These are phyloP conservation scores for Caenorhabditis sp. DNA, from an alignment of 2,888 invertebrate genomes.

Conservation along the genomic window DNA sequence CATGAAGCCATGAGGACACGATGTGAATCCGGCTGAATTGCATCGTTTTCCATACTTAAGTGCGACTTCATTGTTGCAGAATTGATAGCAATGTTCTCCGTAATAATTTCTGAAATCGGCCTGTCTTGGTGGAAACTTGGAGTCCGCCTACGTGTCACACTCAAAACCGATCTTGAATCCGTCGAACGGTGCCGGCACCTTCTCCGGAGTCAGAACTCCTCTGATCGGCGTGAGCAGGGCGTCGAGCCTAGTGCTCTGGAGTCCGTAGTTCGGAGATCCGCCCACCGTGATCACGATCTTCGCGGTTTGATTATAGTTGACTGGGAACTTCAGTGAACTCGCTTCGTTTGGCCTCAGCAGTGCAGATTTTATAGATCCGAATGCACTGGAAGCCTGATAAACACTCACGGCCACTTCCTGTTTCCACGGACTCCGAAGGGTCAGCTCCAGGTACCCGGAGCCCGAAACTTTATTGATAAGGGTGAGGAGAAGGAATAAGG, in stretches of 20 bases:
- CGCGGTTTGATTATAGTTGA: not conserved
- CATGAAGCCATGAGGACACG: conserved; percentile 10
- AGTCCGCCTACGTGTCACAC: not conserved
- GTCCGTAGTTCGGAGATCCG: conserved; percentile 1
- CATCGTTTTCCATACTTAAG: conserved; percentile 10
- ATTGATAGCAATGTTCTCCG: not conserved
- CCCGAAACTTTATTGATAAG: not conserved
- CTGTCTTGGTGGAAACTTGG: not conserved
- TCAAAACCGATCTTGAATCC: conserved; percentile 1
- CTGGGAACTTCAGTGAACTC: not conserved
- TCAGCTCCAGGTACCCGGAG: not conserved
- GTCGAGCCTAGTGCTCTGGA: not conserved
- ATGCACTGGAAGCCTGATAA: not conserved
- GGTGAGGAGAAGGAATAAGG: not conserved
- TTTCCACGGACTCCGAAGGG: not conserved
- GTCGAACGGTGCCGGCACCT: conserved; percentile 6
- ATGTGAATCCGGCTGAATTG: conserved; percentile 2
- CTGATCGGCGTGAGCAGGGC: not conserved
- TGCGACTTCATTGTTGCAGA: not conserved
- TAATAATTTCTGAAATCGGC: not conserved
- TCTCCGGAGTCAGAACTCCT: not conserved
- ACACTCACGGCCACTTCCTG: not conserved
- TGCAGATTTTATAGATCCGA: not conserved
- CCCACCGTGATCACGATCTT: conserved; percentile 2
- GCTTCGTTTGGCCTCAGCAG: not conserved